These are phyloP conservation scores for Pycnomerus fuliginosus DNA, from an alignment of 2,888 invertebrate species.

Conservation along the genomic window DNA sequence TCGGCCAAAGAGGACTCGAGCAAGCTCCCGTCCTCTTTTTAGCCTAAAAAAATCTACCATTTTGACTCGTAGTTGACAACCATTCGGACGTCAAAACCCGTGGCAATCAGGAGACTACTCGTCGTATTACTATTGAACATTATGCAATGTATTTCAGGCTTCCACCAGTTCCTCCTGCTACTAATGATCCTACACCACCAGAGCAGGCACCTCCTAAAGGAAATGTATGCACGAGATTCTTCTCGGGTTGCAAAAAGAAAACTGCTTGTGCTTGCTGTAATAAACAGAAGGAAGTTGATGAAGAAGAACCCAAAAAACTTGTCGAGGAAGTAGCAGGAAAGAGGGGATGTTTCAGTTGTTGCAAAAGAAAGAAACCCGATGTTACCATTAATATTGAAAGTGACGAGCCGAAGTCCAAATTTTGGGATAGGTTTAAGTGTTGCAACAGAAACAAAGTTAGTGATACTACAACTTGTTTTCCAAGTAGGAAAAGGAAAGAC, in stretches of 20 bases:
- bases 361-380: constrained; percentile 29
- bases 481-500: constrained; percentile 45
- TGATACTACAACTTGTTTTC: constrained; percentile 47
- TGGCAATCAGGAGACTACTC: too few relatives aligned
- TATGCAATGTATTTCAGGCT: too few relatives aligned
- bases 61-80: too few relatives aligned
- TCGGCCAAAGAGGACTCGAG: too few relatives aligned
- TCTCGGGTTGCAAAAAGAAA: constrained; percentile 38
- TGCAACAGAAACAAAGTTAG: constrained; percentile 55
- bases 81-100: too few relatives aligned
- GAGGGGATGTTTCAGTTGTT: constrained; percentile 52
- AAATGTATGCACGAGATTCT: constrained; percentile 37
- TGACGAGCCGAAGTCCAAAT: constrained; percentile 42
- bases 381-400: constrained; percentile 48
- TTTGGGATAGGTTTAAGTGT: constrained; percentile 45
- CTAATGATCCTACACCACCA: constrained; percentile 26
- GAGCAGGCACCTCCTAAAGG: constrained; percentile 30
- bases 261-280: constrained; percentile 32
- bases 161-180: constrained; percentile 34
- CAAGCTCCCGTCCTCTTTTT: too few relatives aligned
- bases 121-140: too few relatives aligned
- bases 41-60: too few relatives aligned
- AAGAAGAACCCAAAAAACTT: constrained; percentile 7
- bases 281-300: constrained; percentile 9
- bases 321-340: constrained; percentile 31